Conservation (phyloP, 2,797 vertebrate genomes). For the Dermochelys coriacea region DNA sequence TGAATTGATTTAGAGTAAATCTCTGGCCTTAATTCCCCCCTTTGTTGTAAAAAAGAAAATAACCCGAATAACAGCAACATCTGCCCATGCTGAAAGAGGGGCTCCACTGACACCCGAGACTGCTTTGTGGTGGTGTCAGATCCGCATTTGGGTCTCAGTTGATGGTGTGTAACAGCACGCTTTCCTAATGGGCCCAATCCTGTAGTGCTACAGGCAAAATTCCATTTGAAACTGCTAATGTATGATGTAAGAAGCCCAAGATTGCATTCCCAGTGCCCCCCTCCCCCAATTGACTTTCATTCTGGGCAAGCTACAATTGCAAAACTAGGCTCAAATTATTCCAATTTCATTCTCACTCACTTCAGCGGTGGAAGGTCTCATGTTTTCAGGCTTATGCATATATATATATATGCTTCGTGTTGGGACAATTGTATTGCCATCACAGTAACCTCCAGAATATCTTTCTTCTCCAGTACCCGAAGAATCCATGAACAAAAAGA, state of each 20-base stretch:
- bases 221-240: not conserved
- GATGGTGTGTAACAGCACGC: no score
- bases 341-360: no score
- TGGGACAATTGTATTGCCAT: not conserved
- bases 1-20: not conserved
- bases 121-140: not conserved
- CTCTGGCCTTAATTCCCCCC: not conserved
- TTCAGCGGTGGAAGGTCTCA: no score
- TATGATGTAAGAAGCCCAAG: not conserved
- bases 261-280: not conserved
- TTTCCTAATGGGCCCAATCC: not conserved
- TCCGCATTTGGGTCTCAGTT: no score
- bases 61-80: not conserved
- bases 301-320: no score
- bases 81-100: no score
- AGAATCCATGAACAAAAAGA: not conserved
- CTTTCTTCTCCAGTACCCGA: not conserved
- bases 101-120: no score
- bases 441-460: not conserved
- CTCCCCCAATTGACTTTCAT: no score
- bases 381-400: not conserved
- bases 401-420: not conserved
- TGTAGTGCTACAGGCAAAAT: no score
- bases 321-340: no score
- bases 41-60: not conserved